These are phyloP conservation scores for Leucoma salicis DNA, from an alignment of 2,888 invertebrate species.

Conservation along the genomic window DNA sequence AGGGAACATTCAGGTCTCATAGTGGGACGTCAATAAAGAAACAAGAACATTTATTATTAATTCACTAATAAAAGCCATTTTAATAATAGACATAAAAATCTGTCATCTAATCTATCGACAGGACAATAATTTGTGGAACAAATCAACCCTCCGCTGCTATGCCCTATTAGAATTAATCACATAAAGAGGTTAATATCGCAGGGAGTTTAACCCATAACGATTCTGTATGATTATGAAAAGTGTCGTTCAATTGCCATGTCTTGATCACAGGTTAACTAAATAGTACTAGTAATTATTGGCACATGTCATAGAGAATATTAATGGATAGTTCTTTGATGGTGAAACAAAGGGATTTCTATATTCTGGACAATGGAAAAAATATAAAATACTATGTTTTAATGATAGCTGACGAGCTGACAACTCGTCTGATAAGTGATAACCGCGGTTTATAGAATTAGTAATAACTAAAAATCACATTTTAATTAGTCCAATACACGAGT, in stretches of 20 bases:
- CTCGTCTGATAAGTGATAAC: too few relatives aligned
- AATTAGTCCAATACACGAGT: too few relatives aligned
- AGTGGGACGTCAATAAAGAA: too few relatives aligned
- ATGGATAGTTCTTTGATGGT: conserved; percentile 4
- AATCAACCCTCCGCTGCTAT: not conserved
- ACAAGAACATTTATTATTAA: not conserved
- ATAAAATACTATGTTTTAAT: too few relatives aligned
- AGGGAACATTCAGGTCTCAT: too few relatives aligned
- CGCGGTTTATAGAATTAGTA: too few relatives aligned
- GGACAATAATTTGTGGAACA: not conserved
- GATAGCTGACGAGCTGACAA: too few relatives aligned
- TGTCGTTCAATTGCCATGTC: conserved; percentile 42
- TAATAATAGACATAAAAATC: not conserved
- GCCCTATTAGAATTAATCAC: conserved; percentile 41
- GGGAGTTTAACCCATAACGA: conserved; percentile 36
- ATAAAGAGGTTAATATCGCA: conserved; percentile 15
- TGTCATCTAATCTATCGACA: not conserved
- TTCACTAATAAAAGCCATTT: not conserved
- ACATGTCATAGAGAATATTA: conserved; percentile 13
- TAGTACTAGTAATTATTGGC: conserved; percentile 23
- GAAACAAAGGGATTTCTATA: not conserved
- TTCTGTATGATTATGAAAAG: conserved; percentile 49
- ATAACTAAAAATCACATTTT: too few relatives aligned
- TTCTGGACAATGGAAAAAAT: too few relatives aligned
- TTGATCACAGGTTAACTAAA: conserved; percentile 25